phyloP scores from a whole-genome alignment of 2,888 invertebrate species.

The Isotomurus palustris region DNA sequence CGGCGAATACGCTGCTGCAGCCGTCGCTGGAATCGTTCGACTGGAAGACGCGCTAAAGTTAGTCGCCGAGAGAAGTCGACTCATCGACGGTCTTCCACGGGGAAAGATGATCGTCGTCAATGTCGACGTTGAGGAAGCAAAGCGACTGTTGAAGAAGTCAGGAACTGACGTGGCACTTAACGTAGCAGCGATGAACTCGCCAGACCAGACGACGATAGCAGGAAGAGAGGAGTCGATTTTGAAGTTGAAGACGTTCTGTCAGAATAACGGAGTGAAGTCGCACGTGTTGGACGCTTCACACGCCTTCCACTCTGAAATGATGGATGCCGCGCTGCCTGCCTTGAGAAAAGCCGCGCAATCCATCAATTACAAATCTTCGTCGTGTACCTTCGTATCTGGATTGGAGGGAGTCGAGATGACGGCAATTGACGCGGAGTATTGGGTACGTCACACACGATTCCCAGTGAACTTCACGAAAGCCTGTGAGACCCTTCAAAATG shows the following conservation, averaged over 20 bases:
- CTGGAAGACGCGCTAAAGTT: slow-evolving; percentile 23
- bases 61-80: slow-evolving; percentile 22
- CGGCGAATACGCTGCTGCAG: slow-evolving; percentile 32
- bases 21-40: slow-evolving; percentile 13
- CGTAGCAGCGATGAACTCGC: slow-evolving; percentile 10
- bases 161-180: not conserved
- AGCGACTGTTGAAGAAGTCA: not conserved
- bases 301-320: slow-evolving; percentile 23
- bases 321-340: slow-evolving; percentile 15
- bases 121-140: slow-evolving; percentile 3
- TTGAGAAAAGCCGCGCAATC: slow-evolving; percentile 4
- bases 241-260: slow-evolving; percentile 4
- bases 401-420: slow-evolving; percentile 3
- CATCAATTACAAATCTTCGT: not conserved
- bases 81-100: slow-evolving; percentile 24
- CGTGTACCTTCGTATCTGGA: slow-evolving; percentile 15
- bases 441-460: slow-evolving; percentile 13
- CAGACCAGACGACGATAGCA: not conserved
- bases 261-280: slow-evolving; percentile 11
- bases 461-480: slow-evolving; percentile 12
- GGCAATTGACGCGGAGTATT: slow-evolving; percentile 14
- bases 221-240: not conserved
- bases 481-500: not conserved
- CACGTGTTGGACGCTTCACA: slow-evolving; percentile 13
- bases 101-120: slow-evolving; percentile 32